These are phyloP conservation scores for Drosophila pandora DNA, from an alignment of 1,140 invertebrate species.

Conservation along the genomic window DNA sequence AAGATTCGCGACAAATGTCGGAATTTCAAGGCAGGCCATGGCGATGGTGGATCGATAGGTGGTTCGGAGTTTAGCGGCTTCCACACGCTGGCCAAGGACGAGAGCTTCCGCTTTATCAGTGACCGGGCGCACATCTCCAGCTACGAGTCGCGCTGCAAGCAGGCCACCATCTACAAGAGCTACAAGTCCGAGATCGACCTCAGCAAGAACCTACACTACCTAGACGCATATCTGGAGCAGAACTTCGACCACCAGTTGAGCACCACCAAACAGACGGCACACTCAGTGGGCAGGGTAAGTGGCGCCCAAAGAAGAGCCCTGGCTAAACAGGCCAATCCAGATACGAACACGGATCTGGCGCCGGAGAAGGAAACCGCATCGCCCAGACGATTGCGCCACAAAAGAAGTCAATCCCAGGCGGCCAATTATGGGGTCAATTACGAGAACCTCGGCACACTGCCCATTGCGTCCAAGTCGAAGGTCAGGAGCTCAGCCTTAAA, in stretches of 20 bases:
- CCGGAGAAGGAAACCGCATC: conserved; percentile 6
- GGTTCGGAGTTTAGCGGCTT: conserved; percentile 68
- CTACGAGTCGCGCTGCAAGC: conserved; percentile 74
- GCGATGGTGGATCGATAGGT: conserved; percentile 15
- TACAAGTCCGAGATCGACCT: conserved; percentile 83
- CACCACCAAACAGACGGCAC: conserved; percentile 57
- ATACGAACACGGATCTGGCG: conserved; percentile 5
- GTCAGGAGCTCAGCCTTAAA: conserved; percentile 22
- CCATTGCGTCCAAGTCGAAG: conserved; percentile 42
- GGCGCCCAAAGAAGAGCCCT: conserved; percentile 47
- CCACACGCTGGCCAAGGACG: conserved; percentile 72
- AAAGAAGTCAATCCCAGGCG: conserved; percentile 68
- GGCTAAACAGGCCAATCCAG: conserved; percentile 31
- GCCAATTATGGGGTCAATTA: conserved; percentile 60
- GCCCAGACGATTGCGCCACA: conserved; percentile 48
- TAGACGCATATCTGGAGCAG: conserved; percentile 80
- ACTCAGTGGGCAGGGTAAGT: conserved; percentile 71
- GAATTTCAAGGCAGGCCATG: conserved; percentile 62
- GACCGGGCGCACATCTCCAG: conserved; percentile 71
- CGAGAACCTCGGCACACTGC: conserved; percentile 71
- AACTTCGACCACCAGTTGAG: conserved; percentile 75
- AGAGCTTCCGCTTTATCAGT: conserved; percentile 80
- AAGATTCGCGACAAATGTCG: conserved; percentile 81
- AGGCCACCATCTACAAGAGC: conserved; percentile 81
- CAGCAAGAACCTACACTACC: conserved; percentile 80